Base-by-base conservation (phyloP, 2,113 vertebrate species). In the Chunga burmeisteri region DNA sequence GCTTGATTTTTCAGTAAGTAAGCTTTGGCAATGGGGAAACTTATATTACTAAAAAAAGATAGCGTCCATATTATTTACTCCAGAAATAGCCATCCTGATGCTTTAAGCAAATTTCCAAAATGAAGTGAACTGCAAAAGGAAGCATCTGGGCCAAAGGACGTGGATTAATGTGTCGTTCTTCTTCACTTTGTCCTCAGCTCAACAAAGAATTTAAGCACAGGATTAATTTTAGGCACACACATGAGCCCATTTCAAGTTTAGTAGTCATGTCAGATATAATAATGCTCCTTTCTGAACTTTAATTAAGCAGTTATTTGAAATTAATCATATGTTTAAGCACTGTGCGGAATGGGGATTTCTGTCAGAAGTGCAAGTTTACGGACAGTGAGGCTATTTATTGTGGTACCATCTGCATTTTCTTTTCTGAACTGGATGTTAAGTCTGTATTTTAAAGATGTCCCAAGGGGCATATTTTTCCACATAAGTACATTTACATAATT, bases 231-330 rank as follows among this genome's bases (percentile, higher is more conserved):
- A 91, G 90, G 49, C 78, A 68, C 78, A 49, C 21, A 17, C 11
- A 0, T 42, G 91, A 90, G 40, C 42, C 44, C 84, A 53, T 87
- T 86, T 87, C 73, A 72, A 95, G 36, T 89, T 87, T 85, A 79
- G 78, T 75, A 67, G 88, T 84, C 77, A 75, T 29, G 56, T 90
- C 87, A 85, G 62, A 61, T 68, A 61, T 17, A 40, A 82, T 94
- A 96, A 94, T 56, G 27, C 56, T 91, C 19, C 58, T 65, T 88
- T 90, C 38, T 85, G 36, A 94, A 90, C 61, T 85, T 94, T 85
- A 95, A 91, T 95, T 93, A 66, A 85, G 73, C 34, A 94, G 84
- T 61, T 91, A 93, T 32, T 93, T 79, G 46, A 85, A 94, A 91
- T 85, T 82, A 89, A 95, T 95, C 83, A 7, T 42, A 61, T 36